Base-by-base conservation (phyloP, 2,113 vertebrate species). In the Rutilus rutilus region DNA sequence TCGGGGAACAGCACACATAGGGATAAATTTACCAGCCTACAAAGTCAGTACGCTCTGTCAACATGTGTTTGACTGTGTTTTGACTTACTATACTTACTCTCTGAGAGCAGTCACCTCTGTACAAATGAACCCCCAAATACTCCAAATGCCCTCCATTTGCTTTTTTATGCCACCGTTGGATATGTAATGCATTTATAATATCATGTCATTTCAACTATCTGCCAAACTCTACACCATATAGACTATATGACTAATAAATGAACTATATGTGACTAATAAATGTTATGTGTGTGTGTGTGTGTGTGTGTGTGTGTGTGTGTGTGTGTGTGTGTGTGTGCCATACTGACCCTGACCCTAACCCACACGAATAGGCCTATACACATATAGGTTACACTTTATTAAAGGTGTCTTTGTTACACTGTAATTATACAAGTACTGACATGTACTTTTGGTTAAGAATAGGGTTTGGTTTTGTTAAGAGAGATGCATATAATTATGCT, bases 1-100 rank as follows among this genome's bases (percentile, higher is more conserved):
- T 65, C n/a, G 27, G 59, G 39, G 33, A 77, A 62, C 39, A 19
- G 78, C 59, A 81, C 59, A 69, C 79, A 50, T 27, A 62, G 27
- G 23, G 45, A 82, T 82, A 30, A 30, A 52, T 52, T 52, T 50
- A 82, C 79, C 25, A 67, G 27, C 25, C n/a, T 19, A n/a, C n/a
- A 52, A 52, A 15, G 42, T 67, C 10, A 30, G 62, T 30, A 75
- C 5, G 6, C 12, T 45, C 36, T 65, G 78, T 45, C 60, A 65
- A 21, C 39, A 39, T 45, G 33, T 60, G 77, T 60, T 27, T 27
- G 25, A 47, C 33, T 6, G 42, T 14, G n/a, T 47, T 75, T 45
- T 50, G n/a, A 17, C 73, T 39, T 42, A 45, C n/a, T 27, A 52
- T 10, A 25, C 21, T 21, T 74, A 60, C 6, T 7, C 33, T 11